phyloP scores from a whole-genome alignment of 2,113 vertebrate species.

The Gallinago jamesoni region DNA sequence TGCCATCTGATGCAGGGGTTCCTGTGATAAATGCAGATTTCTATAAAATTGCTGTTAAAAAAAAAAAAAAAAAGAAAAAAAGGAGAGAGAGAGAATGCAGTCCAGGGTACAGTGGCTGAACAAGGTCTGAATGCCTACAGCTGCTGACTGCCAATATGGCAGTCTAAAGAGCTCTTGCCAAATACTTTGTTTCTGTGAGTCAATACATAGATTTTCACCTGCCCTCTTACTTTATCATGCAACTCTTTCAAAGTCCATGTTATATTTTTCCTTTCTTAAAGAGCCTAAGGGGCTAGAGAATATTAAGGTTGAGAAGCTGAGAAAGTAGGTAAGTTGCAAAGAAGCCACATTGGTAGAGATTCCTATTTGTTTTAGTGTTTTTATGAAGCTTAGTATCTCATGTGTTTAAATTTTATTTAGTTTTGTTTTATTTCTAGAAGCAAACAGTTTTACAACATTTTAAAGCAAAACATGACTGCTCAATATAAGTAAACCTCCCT shows the following conservation, averaged over 20 bases:
- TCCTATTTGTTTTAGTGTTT: not conserved
- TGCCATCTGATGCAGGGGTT: not conserved
- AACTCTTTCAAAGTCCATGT: not conserved
- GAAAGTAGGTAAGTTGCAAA: not conserved
- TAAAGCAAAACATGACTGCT: not conserved
- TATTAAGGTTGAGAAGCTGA: not conserved
- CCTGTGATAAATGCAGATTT: not conserved
- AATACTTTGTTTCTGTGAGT: not conserved
- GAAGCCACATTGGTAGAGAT: not conserved
- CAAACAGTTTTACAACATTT: not conserved
- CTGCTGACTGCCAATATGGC: not conserved
- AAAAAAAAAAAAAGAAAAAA: not conserved
- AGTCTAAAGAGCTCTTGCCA: not conserved
- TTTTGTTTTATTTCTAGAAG: not conserved
- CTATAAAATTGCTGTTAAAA: not conserved
- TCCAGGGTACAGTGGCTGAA: not conserved
- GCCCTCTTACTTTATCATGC: not conserved
- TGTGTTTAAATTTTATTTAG: not conserved
- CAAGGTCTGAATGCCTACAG: not conserved
- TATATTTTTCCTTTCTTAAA: not conserved
- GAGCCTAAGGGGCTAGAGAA: not conserved
- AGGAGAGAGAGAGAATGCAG: too few species aligned
- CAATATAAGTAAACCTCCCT: not conserved
- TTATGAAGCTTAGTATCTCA: not conserved
- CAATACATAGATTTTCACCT: not conserved